These are phyloP conservation scores for Coracias cyanogaster DNA, from an alignment of 2,797 vertebrate genomes.

Conservation along the genomic window DNA sequence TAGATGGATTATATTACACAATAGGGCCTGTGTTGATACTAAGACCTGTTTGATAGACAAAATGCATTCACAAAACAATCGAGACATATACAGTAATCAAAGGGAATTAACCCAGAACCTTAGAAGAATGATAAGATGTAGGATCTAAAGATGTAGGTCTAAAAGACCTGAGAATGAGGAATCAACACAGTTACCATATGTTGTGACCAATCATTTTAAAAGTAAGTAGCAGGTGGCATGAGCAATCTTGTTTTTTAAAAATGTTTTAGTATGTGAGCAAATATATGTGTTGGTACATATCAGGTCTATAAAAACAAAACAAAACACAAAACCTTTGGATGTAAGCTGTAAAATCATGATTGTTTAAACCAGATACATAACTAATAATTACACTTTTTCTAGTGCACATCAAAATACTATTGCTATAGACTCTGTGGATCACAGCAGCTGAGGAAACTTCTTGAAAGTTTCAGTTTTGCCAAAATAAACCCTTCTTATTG, in stretches of 20 bases:
- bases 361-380: neutral
- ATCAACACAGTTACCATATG: neutral
- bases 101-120: neutral
- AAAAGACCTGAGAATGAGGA: neutral
- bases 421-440: neutral
- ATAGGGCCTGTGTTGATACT: neutral
- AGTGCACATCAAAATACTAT: neutral
- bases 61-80: neutral
- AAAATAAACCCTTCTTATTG: neutral
- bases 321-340: accelerated
- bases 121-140: accelerated
- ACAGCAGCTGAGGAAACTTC: neutral
- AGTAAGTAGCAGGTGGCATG: neutral
- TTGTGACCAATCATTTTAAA: neutral
- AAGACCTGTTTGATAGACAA: neutral
- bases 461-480: neutral
- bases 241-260: neutral
- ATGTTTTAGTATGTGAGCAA: neutral
- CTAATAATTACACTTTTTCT: neutral
- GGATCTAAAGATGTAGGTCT: accelerated
- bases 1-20: neutral
- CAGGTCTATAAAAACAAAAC: neutral
- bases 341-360: neutral
- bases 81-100: accelerated
- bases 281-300: neutral